Evolutionary conservation across 2,113 vertebrate species (phyloP).

Genomic region (Delphinapterus leucas): DNA sequence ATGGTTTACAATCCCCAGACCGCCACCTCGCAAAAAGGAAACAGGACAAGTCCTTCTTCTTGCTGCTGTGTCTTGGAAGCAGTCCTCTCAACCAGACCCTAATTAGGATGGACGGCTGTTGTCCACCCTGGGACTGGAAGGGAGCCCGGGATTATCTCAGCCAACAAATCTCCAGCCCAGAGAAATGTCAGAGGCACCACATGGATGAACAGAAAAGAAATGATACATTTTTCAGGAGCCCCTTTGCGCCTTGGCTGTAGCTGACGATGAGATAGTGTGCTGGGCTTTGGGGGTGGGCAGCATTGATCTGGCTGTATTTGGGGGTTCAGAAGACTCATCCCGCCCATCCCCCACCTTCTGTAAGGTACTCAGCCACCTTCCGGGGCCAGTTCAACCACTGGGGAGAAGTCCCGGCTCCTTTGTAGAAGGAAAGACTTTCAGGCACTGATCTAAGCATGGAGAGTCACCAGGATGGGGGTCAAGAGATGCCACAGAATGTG

Average conservation of each 20-base stretch:
- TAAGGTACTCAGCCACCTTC: background rate
- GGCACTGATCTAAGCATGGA: background rate
- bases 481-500: background rate
- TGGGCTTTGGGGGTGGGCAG: background rate
- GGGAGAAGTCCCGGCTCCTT: background rate
- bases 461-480: no score
- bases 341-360: background rate
- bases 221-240: slow-evolving; percentile 68
- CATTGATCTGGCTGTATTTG: slow-evolving; percentile 39
- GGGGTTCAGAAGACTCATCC: background rate
- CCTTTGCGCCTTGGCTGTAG: background rate
- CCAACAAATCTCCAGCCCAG: slow-evolving; percentile 51
- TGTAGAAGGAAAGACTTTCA: background rate
- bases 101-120: slow-evolving; percentile 62
- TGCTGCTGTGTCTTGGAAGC: slow-evolving; percentile 34
- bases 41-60: background rate
- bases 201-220: slow-evolving; percentile 63
- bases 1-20: background rate
- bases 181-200: slow-evolving; percentile 62
- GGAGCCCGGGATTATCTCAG: slow-evolving; percentile 55
- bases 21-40: background rate
- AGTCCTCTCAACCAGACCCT: slow-evolving; percentile 52
- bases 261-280: slow-evolving; percentile 37
- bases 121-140: slow-evolving; percentile 64
- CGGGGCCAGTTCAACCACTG: background rate